Evolutionary conservation across 2,797 vertebrate genomes (phyloP).

Genomic region (Anisognathus igniventris): DNA sequence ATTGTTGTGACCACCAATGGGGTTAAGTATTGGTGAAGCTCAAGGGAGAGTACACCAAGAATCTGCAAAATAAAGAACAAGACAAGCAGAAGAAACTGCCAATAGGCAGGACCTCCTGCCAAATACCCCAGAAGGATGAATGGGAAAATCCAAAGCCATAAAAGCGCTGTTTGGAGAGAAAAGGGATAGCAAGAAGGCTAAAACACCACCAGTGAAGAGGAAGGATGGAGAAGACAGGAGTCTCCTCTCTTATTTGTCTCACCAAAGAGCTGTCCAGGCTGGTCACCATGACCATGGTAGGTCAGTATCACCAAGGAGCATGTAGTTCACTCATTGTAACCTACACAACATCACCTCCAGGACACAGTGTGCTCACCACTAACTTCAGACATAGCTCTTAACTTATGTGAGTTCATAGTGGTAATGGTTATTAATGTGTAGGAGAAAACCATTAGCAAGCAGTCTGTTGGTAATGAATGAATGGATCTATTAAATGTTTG

Average conservation of each 20-base stretch:
- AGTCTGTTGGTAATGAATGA: background rate
- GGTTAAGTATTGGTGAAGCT: background rate
- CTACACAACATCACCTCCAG: fast-evolving
- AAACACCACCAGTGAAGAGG: background rate
- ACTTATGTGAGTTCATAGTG: background rate
- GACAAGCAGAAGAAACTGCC: background rate
- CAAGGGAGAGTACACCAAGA: background rate
- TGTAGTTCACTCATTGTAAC: background rate
- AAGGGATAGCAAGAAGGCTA: background rate
- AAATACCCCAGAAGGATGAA: background rate
- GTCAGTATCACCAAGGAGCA: background rate
- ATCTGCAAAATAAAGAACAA: background rate
- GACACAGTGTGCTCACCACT: background rate
- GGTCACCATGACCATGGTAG: background rate
- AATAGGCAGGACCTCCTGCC: background rate
- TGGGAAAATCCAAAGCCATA: background rate
- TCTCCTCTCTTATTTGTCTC: background rate
- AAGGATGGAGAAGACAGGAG: background rate
- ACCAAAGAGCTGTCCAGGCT: background rate
- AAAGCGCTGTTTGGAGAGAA: background rate
- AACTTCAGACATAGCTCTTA: background rate
- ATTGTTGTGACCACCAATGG: background rate
- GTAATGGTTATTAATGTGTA: background rate
- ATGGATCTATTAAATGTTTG: background rate
- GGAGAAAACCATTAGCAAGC: background rate